Conservation (phyloP, 2,113 vertebrate species). For the Copsychus sechellarum region DNA sequence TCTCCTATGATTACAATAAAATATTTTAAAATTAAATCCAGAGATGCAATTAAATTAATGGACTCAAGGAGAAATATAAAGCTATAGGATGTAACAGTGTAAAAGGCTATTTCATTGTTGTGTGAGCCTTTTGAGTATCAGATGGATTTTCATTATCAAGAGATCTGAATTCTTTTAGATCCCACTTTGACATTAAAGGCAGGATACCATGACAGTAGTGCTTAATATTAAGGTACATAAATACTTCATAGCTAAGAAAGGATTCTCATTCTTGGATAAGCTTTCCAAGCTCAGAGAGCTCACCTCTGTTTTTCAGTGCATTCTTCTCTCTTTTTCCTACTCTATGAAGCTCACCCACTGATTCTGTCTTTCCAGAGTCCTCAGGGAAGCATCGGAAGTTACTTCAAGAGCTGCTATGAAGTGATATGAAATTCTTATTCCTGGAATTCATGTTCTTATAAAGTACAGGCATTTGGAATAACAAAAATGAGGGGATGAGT, state of each 20-base stretch:
- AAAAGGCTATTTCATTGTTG: slow-evolving; percentile 14
- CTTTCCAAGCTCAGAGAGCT: neutral
- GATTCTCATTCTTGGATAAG: neutral
- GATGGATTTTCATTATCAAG: slow-evolving; percentile 29
- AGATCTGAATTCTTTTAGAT: slow-evolving; percentile 3
- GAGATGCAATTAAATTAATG: slow-evolving; percentile 57
- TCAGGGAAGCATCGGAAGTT: neutral
- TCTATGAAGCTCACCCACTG: neutral
- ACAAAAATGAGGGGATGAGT: neutral
- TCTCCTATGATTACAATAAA: slow-evolving; percentile 31
- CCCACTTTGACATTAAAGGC: neutral
- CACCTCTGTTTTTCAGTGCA: neutral
- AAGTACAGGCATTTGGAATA: neutral
- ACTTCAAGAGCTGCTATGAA: neutral
- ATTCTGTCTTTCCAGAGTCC: neutral
- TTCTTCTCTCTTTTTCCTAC: neutral
- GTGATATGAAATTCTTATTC: neutral
- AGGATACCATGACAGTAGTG: neutral
- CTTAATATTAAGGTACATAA: neutral
- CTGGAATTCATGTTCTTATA: neutral
- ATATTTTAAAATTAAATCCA: slow-evolving; percentile 42
- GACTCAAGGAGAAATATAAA: slow-evolving; percentile 29
- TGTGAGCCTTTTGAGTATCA: slow-evolving; percentile 1
- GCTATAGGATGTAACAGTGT: neutral
- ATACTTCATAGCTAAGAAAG: neutral